Conservation (phyloP, 2,113 vertebrate species). For the Ameiurus melas region DNA sequence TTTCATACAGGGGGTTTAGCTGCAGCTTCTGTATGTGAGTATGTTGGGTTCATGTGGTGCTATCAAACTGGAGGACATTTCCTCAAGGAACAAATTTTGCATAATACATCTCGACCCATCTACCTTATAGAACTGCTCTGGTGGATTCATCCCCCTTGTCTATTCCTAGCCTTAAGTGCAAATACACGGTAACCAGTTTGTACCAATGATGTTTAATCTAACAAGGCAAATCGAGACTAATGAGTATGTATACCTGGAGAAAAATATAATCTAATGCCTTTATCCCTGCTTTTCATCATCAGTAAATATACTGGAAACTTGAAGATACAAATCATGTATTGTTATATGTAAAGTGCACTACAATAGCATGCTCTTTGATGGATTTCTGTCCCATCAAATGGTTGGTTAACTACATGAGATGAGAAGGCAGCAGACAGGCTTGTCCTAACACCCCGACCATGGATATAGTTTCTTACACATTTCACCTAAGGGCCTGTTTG, state of each 20-base stretch:
- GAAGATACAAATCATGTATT: background rate
- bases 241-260: slow-evolving; percentile 17
- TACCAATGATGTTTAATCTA: slow-evolving; percentile 25
- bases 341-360: background rate
- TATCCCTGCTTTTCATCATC: background rate
- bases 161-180: slow-evolving; percentile 14
- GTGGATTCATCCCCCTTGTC: background rate
- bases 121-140: background rate
- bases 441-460: slow-evolving; percentile 9
- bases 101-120: slow-evolving; percentile 45
- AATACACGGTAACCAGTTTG: slow-evolving; percentile 33
- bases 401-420: slow-evolving; percentile 1
- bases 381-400: background rate
- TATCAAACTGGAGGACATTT: slow-evolving; percentile 25
- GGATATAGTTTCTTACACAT: slow-evolving; percentile 35
- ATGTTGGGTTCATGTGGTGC: background rate
- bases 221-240: slow-evolving; percentile 10
- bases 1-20: background rate
- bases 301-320: background rate
- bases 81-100: slow-evolving; percentile 45
- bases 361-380: slow-evolving; percentile 16
- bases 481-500: slow-evolving; percentile 51
- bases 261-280: slow-evolving; percentile 27
- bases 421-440: slow-evolving; percentile 12
- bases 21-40: slow-evolving; percentile 5